Evolutionary conservation across 2,888 invertebrate genomes (phyloP).

Genomic region (Agriopis leucophaearia): DNA sequence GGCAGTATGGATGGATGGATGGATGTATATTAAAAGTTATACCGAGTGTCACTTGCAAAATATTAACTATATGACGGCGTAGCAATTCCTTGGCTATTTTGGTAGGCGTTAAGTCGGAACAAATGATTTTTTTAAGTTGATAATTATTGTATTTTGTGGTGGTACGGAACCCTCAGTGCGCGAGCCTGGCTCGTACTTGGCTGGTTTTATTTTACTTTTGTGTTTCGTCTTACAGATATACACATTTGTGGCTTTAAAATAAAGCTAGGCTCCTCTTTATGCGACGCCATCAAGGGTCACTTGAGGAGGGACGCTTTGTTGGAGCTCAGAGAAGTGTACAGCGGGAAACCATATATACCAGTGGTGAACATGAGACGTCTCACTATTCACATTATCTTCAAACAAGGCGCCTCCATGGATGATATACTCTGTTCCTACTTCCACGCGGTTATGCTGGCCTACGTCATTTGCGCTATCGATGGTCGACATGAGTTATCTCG

Average conservation of each 20-base stretch:
- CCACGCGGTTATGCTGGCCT: slow-evolving; percentile 87
- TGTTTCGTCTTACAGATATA: slow-evolving; percentile 72
- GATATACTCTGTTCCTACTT: slow-evolving; percentile 90
- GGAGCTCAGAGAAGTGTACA: slow-evolving; percentile 75
- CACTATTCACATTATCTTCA: slow-evolving; percentile 86
- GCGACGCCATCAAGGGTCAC: slow-evolving; percentile 56
- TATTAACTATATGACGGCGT: too few species aligned
- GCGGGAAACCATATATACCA: slow-evolving; percentile 84
- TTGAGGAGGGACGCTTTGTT: slow-evolving; percentile 62
- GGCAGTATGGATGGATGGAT: too few species aligned
- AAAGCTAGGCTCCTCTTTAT: slow-evolving; percentile 86
- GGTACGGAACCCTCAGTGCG: neutral
- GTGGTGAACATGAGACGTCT: slow-evolving; percentile 75
- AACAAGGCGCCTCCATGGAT: slow-evolving; percentile 76
- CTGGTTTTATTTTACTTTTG: neutral
- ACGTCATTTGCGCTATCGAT: slow-evolving; percentile 29
- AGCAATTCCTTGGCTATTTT: too few species aligned
- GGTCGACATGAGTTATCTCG: too few species aligned
- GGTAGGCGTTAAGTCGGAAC: too few species aligned
- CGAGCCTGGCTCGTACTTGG: too few species aligned
- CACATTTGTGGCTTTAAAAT: slow-evolving; percentile 88
- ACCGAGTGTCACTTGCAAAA: too few species aligned
- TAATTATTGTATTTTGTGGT: neutral
- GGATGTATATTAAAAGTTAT: too few species aligned
- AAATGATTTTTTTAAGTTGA: too few species aligned